These are phyloP conservation scores for Trypoxylon attenuatum DNA, from an alignment of 2,888 invertebrate species.

Conservation along the genomic window DNA sequence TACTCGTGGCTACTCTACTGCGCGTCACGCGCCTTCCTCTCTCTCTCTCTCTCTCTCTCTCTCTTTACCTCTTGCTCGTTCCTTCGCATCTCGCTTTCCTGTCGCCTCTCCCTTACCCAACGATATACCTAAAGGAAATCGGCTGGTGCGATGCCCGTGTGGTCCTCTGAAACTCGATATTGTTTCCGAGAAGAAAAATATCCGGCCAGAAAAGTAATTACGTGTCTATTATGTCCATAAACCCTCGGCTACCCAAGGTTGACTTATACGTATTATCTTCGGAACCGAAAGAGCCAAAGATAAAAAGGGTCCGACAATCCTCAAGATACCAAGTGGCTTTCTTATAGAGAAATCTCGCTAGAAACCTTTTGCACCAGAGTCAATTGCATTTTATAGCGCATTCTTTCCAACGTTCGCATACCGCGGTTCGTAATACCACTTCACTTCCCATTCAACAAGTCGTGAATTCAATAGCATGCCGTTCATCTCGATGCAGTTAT, in stretches of 20 bases:
- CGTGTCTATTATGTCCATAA: neutral
- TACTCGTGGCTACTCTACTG: conserved; percentile 40
- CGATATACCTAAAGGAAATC: conserved; percentile 10
- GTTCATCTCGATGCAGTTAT: neutral
- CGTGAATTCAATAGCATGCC: neutral
- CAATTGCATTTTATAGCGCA: neutral
- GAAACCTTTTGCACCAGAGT: neutral
- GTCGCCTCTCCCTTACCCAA: conserved; percentile 12
- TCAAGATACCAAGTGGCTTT: too few relatives aligned
- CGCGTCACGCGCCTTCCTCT: conserved; percentile 48
- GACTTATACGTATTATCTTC: neutral
- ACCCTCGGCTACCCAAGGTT: neutral
- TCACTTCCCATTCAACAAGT: too few relatives aligned
- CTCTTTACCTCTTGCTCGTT: neutral
- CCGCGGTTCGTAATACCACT: neutral
- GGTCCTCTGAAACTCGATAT: conserved; percentile 12
- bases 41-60: conserved; percentile 16
- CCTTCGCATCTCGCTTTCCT: neutral
- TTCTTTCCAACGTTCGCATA: neutral
- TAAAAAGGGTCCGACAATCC: too few relatives aligned
- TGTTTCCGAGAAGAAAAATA: neutral
- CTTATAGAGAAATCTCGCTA: too few relatives aligned
- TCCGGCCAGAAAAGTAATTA: neutral
- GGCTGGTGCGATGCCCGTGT: conserved; percentile 1
- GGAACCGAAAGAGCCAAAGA: too few relatives aligned